Percentiles rank a stretch among this genome's conserved stretches.
Evolutionary conservation across 2,797 vertebrate species (phyloP).

Genomic region (Tympanoctomys barrerae): DNA sequence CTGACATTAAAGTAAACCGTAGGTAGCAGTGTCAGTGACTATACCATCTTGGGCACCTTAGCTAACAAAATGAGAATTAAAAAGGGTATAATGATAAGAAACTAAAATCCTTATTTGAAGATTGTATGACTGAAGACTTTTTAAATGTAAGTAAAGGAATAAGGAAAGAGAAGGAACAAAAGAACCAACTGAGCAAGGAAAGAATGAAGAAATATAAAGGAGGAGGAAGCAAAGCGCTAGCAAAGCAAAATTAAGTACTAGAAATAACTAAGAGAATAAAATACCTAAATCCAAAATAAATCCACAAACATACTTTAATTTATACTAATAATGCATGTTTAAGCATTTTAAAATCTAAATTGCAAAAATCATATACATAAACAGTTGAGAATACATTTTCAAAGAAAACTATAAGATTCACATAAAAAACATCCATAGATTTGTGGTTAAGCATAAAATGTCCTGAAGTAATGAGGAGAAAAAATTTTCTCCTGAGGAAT

Average conservation of each 20-base stretch:
- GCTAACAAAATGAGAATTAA: neutral
- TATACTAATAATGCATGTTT: neutral
- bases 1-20: neutral
- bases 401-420: neutral
- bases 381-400: neutral
- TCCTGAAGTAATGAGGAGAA: neutral
- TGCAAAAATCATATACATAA: neutral
- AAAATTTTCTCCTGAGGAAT: neutral
- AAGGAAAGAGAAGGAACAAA: neutral
- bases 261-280: neutral
- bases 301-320: neutral
- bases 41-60: neutral
- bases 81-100: neutral
- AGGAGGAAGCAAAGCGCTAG: neutral
- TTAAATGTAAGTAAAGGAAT: neutral
- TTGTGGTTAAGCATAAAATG: neutral
- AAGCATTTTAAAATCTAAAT: neutral
- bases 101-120: constrained; percentile 25
- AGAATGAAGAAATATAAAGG: neutral
- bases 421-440: neutral
- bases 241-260: neutral
- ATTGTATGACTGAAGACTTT: neutral
- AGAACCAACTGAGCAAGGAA: neutral
- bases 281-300: neutral
- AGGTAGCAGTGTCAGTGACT: neutral